Base-by-base conservation (phyloP, 2,888 invertebrate species). In the Gandaritis pyraliata region DNA sequence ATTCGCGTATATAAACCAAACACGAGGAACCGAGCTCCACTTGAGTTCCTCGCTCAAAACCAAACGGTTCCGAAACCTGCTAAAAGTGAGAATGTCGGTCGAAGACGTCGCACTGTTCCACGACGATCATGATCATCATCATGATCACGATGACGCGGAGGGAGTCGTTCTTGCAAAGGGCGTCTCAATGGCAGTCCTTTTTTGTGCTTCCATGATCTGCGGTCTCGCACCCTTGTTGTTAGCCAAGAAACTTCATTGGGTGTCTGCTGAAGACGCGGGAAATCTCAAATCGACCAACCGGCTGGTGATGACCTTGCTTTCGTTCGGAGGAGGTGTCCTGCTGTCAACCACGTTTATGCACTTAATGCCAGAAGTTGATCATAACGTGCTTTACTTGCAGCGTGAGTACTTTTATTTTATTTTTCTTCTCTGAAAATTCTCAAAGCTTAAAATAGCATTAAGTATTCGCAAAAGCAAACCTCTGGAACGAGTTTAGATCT, bases 251-350 rank as follows among this genome's bases (percentile, higher is more conserved):
- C 93, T 96, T 70, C 93, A 94, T 38, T 95, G 95, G 95, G 80
- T 93, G 54, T 77, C 89, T 0, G 76, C 86, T 1, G 86, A 88
- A 11, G 90, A 93, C 16, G 90, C 93, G 0, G 90, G 90, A 51
- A 86, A 85, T 63, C 83, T 93, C 38, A 89, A 88, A 71, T 82
- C 87, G 4, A 94, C 93, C 8, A 93, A 92, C 71, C 80, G 78
- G 66, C 73, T 93, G 16, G 94, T 95, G 30, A 92, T 94, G 74
- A 86, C 95, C 15, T 83, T 96, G 23, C 87, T 97, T 18, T 95
- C 96, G n/a, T 95, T 97, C 69, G 97, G 97, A 13, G 97, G 97
- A n/a, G 97, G 97, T 10, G 97, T 97, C 0, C 87, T 97, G 15
- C 86, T 97, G 41, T 95, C 95, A 66, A 97, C 97, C 2, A 96